Evolutionary conservation across 2,888 invertebrate species (phyloP).

Genomic region (Cacoxenus indagator): DNA sequence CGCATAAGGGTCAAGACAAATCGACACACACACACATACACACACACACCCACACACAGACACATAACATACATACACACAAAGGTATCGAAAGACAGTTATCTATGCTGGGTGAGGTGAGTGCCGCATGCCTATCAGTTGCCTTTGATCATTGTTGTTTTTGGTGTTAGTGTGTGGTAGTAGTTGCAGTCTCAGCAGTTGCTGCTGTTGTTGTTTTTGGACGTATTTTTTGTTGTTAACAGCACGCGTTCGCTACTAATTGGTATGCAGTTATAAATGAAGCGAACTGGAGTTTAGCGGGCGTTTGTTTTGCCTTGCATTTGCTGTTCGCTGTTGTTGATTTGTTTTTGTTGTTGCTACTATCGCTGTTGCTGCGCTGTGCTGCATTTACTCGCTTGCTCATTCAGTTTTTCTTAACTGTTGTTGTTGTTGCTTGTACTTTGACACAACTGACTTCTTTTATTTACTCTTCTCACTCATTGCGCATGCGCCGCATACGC

Average conservation of each 20-base stretch:
- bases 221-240: conserved; percentile 48
- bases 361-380: conserved; percentile 22
- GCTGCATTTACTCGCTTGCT: conserved; percentile 34
- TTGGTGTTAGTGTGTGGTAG: conserved; percentile 25
- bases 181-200: conserved; percentile 38
- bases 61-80: neutral
- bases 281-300: conserved; percentile 52
- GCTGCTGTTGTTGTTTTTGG: conserved; percentile 29
- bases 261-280: conserved; percentile 59
- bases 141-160: conserved; percentile 54
- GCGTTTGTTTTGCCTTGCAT: conserved; percentile 42
- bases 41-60: conserved; percentile 1
- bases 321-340: conserved; percentile 27
- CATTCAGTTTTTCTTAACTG: conserved; percentile 32
- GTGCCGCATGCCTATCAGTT: conserved; percentile 42
- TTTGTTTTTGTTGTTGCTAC: neutral
- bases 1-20: conserved; percentile 52
- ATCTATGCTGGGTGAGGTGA: conserved; percentile 27
- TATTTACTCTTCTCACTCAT: conserved; percentile 39
- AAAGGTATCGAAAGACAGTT: conserved; percentile 43
- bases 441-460: conserved; percentile 42
- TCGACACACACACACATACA: conserved; percentile 26
- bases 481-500: conserved; percentile 20
- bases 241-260: conserved; percentile 68
- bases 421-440: conserved; percentile 46